Evolutionary conservation across 2,888 invertebrate species (phyloP).

Genomic region (Orchestes rusci): DNA sequence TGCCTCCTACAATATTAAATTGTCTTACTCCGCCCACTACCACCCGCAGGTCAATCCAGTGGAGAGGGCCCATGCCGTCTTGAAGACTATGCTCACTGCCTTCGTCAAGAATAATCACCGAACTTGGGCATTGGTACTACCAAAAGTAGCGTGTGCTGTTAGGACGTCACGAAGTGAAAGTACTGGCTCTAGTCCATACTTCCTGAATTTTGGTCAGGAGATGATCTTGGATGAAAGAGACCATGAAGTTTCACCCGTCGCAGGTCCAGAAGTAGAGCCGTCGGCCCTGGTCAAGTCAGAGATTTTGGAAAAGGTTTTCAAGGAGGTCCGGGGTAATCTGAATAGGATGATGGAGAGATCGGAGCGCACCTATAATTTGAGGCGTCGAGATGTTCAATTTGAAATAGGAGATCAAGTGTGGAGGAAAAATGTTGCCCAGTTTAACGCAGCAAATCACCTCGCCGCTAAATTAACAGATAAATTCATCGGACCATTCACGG

Average conservation of each 20-base stretch:
- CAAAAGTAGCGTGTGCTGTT: neutral
- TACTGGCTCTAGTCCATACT: neutral
- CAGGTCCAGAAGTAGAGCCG: neutral
- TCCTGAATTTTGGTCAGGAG: neutral
- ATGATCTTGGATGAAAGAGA: neutral
- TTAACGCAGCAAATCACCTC: neutral
- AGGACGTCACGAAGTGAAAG: neutral
- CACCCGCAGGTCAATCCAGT: conserved; percentile 4
- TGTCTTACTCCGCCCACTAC: neutral
- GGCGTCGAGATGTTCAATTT: neutral
- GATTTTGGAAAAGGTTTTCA: neutral
- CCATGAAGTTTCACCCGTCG: neutral
- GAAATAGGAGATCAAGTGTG: neutral
- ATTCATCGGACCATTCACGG: neutral
- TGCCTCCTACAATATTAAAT: neutral
- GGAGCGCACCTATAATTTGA: neutral
- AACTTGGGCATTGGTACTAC: neutral
- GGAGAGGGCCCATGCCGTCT: neutral
- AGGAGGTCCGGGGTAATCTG: neutral
- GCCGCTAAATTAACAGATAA: neutral
- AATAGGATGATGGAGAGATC: neutral
- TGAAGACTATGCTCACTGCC: conserved; percentile 2
- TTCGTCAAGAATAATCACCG: neutral
- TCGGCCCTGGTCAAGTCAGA: neutral
- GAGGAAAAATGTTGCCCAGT: neutral